phyloP scores from a whole-genome alignment of 2,113 vertebrate species.

The Lagopus leucura region DNA sequence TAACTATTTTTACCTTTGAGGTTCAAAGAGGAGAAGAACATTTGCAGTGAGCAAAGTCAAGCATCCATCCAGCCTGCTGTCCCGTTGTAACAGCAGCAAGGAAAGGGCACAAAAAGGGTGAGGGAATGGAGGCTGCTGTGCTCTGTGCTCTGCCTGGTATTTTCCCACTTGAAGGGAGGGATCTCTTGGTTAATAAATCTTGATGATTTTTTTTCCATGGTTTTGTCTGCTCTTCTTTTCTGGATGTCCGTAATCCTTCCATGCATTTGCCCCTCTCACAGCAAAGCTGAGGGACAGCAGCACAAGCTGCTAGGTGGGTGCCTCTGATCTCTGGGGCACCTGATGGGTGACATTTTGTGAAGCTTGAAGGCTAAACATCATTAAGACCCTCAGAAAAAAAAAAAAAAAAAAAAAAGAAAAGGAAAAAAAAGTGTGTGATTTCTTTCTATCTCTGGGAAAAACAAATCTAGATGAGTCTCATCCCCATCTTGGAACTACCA shows the following conservation, averaged over 20 bases:
- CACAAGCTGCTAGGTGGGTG: neutral
- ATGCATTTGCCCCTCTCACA: neutral
- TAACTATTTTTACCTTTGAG: conserved; percentile 24
- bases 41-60: conserved; percentile 27
- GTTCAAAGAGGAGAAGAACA: conserved; percentile 8
- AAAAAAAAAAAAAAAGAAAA: neutral
- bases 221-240: neutral
- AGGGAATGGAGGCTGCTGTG: neutral
- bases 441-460: neutral
- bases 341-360: neutral
- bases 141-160: neutral
- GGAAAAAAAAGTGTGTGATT: neutral
- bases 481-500: neutral
- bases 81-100: neutral
- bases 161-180: neutral
- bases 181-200: neutral
- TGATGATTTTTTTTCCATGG: neutral
- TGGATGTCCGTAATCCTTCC: neutral
- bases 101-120: neutral
- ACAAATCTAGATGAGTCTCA: neutral
- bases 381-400: neutral
- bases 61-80: neutral
- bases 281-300: neutral
- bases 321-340: neutral
- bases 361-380: neutral